Evolutionary conservation across 2,888 invertebrate species (phyloP), one percentile per base, ranked within the genome.

Genomic region (Oscheius sp.): DNA sequence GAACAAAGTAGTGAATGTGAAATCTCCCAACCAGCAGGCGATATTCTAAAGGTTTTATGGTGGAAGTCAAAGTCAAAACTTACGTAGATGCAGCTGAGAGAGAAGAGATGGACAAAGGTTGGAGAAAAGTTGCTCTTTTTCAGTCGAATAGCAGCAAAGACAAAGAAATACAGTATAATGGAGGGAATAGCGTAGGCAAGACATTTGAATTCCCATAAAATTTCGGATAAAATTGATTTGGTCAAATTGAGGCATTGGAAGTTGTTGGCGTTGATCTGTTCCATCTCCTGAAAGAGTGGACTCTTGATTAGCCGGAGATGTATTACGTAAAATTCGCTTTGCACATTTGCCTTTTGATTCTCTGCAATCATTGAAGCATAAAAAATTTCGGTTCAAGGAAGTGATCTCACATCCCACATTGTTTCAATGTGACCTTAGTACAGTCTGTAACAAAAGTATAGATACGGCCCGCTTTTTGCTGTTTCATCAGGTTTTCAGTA

Each of bases 41-140:
- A 57, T 34, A 23, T 57, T 57, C 57, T 57, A n/a, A 37, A 37
- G 15, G 31, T 37, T 37, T 37, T 5, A 12, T 25, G 15, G 6
- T 25, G 6, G 50, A 5, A 50, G 23, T 23, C 3, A 50, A 3
- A 20, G 4, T 12, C 27, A 52, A 25, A 52, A 37, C 57, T 57
- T 15, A 57, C 57, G 23, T 57, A 57, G 10, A 57, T 20, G 34
- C 57, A 57, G 34, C 57, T 57, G 8, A 57, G 4, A 12, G 57
- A 37, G 57, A 57, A 57, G 1, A 57, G 25, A 25, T 57, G 57
- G 15, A 57, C 57, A 20, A 57, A 34, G 25, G 57, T 57, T 6
- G 37, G 20, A 2, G 57, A 57, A 34, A 57, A 57, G 20, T 37
- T 17, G 2, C 20, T 23, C 10, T 34, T 33, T 5, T 25, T 33